phyloP scores from a whole-genome alignment of 2,888 invertebrate species.

The Drosophila austrosaltans region DNA sequence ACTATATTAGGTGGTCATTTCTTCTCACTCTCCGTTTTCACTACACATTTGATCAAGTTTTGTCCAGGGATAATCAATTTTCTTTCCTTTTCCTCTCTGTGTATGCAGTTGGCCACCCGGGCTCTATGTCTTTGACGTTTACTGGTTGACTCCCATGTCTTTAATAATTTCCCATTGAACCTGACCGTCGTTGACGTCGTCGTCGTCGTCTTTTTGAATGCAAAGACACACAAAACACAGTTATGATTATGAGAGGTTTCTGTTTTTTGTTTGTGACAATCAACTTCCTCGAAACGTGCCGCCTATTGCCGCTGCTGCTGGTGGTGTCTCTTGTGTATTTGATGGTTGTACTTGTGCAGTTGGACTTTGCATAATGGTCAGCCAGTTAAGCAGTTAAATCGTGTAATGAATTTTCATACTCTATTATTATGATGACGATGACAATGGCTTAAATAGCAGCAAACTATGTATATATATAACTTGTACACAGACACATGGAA shows the following conservation, averaged over 20 bases:
- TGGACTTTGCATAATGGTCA: conserved; percentile 50
- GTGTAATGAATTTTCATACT: conserved; percentile 49
- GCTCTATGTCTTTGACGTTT: background rate
- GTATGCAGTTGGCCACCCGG: background rate
- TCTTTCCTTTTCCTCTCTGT: conserved; percentile 14
- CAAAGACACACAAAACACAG: conserved; percentile 52
- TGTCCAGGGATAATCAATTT: background rate
- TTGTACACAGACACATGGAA: background rate
- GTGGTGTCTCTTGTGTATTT: background rate
- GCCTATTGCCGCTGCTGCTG: conserved; percentile 17
- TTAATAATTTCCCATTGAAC: conserved; percentile 52
- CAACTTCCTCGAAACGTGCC: conserved; percentile 53
- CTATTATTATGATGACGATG: conserved; percentile 43
- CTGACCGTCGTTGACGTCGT: conserved; percentile 38
- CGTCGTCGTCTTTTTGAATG: conserved; percentile 38
- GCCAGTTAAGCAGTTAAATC: conserved; percentile 39
- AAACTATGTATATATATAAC: background rate
- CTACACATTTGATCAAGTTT: background rate
- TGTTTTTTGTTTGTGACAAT: conserved; percentile 39
- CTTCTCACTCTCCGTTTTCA: too few relatives aligned
- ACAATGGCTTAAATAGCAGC: conserved; percentile 14
- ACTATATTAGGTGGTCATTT: too few relatives aligned
- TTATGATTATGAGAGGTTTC: conserved; percentile 49
- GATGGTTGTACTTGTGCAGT: conserved; percentile 23
- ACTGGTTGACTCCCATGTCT: conserved; percentile 25